A percentile compares a stretch with the other conserved stretches of the same genome.
phyloP scores from a whole-genome alignment of 2,888 invertebrate species.

The Tanytarsus gracilentus region DNA sequence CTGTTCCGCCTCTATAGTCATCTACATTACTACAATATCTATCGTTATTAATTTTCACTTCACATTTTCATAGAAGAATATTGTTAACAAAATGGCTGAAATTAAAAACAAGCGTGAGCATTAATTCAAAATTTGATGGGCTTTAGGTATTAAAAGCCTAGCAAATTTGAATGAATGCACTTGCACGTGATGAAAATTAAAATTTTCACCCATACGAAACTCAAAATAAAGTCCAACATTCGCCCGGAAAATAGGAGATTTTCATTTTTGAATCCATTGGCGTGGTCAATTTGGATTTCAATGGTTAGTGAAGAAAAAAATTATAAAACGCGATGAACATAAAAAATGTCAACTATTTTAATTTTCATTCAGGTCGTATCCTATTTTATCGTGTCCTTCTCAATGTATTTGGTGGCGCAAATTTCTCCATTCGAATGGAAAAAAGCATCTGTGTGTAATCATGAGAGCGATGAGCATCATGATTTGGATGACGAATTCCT shows the following conservation, averaged over 20 bases:
- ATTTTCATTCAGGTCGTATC: slow-evolving; percentile 45
- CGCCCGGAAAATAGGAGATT: slow-evolving; percentile 59
- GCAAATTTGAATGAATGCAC: no score
- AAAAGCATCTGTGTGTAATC: slow-evolving; percentile 39
- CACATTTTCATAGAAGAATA: no score
- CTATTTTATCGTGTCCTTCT: slow-evolving; percentile 67
- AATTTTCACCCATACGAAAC: background rate
- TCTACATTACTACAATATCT: slow-evolving; percentile 25
- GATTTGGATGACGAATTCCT: slow-evolving; percentile 6
- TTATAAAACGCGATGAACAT: no score
- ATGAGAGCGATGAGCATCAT: background rate
- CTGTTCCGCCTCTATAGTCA: background rate
- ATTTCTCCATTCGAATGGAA: slow-evolving; percentile 80
- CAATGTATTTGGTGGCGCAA: slow-evolving; percentile 75
- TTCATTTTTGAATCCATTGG: slow-evolving; percentile 77
- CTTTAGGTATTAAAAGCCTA: no score
- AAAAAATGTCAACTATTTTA: no score
- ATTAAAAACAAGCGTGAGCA: no score
- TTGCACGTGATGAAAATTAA: no score
- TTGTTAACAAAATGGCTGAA: no score
- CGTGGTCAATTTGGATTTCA: slow-evolving; percentile 76
- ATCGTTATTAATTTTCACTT: no score
- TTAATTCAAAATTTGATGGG: no score
- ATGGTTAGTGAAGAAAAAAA: slow-evolving; percentile 65
- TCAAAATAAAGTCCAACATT: slow-evolving; percentile 35